Evolutionary conservation across 2,113 vertebrate genomes (phyloP).

Genomic region (Egretta garzetta): DNA sequence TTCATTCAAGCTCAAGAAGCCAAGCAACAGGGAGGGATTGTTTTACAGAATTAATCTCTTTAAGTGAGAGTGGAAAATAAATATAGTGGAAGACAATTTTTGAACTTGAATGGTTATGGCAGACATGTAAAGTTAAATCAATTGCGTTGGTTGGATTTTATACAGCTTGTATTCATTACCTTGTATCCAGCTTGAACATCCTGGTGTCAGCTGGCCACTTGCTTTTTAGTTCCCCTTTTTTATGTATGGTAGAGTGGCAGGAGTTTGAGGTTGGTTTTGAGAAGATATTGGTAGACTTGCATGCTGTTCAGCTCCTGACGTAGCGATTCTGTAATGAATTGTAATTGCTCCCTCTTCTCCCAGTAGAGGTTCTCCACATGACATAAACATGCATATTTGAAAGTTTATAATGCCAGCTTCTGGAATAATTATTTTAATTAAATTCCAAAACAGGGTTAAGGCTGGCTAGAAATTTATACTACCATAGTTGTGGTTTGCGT

Average conservation of each 20-base stretch:
- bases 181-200: neutral
- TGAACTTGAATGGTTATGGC: neutral
- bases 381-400: neutral
- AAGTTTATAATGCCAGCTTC: neutral
- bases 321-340: neutral
- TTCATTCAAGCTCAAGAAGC: neutral
- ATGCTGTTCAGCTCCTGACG: neutral
- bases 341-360: neutral
- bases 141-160: neutral
- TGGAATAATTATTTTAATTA: neutral
- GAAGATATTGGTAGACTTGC: neutral
- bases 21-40: neutral
- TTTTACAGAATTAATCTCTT: neutral
- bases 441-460: neutral
- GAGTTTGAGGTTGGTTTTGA: neutral
- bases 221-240: neutral
- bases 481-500: accelerated
- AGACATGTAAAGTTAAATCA: neutral
- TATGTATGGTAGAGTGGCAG: neutral
- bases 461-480: neutral
- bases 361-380: neutral
- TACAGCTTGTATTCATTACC: neutral
- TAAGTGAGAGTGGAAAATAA: neutral
- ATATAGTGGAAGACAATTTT: neutral
- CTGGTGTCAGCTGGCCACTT: neutral